These are phyloP conservation scores for Pedicia rivosa DNA, from an alignment of 2,888 invertebrate species.

Conservation along the genomic window DNA sequence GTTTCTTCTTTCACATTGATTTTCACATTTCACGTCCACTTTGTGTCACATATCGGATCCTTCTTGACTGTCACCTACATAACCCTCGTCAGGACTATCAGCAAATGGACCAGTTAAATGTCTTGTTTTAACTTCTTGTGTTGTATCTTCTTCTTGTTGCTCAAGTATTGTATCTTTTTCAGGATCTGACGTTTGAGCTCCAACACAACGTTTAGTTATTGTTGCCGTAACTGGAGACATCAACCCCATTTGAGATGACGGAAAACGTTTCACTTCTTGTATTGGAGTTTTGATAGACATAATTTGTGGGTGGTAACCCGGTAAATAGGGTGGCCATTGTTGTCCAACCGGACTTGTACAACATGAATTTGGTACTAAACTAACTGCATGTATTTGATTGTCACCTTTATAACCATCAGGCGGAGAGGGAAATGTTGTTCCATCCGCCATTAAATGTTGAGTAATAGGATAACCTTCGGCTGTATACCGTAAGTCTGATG, in stretches of 20 bases:
- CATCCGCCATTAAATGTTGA: slow-evolving; percentile 32
- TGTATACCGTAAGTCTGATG: slow-evolving; percentile 50
- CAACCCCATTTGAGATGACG: slow-evolving; percentile 13
- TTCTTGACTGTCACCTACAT: slow-evolving; percentile 57
- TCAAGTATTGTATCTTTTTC: slow-evolving; percentile 31
- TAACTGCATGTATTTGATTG: slow-evolving; percentile 28
- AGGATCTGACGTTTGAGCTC: slow-evolving; percentile 40
- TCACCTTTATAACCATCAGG: slow-evolving; percentile 54
- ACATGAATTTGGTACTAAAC: slow-evolving; percentile 10
- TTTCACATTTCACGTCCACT: slow-evolving; percentile 2
- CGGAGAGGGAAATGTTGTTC: slow-evolving; percentile 45
- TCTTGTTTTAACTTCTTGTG: slow-evolving; percentile 27
- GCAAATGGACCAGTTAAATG: slow-evolving; percentile 36
- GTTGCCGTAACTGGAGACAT: slow-evolving; percentile 14
- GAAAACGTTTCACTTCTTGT: slow-evolving; percentile 16
- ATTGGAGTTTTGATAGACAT: slow-evolving; percentile 16
- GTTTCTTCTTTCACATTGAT: background rate
- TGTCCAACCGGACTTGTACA: slow-evolving; percentile 19
- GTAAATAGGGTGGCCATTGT: slow-evolving; percentile 38
- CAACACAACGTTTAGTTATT: slow-evolving; percentile 41
- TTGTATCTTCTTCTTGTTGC: slow-evolving; percentile 27
- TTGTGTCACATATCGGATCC: slow-evolving; percentile 51
- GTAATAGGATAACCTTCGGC: slow-evolving; percentile 61
- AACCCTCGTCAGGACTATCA: slow-evolving; percentile 77
- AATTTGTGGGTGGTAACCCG: slow-evolving; percentile 29